phyloP scores from a whole-genome alignment of 2,797 vertebrate species.

The Pitangus sulphuratus region DNA sequence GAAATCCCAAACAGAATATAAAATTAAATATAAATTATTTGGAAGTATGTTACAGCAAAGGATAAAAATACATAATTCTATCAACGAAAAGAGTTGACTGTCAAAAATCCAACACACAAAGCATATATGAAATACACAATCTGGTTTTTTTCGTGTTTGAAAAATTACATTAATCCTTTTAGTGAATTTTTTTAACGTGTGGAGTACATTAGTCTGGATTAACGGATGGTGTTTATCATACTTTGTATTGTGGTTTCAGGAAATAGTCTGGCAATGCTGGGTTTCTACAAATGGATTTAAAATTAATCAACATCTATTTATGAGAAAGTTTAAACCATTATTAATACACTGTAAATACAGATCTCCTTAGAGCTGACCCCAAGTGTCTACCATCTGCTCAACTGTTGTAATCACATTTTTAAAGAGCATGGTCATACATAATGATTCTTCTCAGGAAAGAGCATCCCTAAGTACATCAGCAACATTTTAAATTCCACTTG shows the following conservation, averaged over 20 bases:
- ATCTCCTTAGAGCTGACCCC: slow-evolving; percentile 70
- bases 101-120: slow-evolving; percentile 53
- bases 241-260: slow-evolving; percentile 77
- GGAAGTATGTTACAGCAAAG: slow-evolving; percentile 35
- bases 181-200: slow-evolving; percentile 67
- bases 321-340: slow-evolving; percentile 84
- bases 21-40: slow-evolving; percentile 68
- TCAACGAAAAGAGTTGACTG: slow-evolving; percentile 11
- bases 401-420: slow-evolving; percentile 79
- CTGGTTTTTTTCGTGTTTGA: slow-evolving; percentile 62
- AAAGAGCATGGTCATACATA: slow-evolving; percentile 68
- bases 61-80: slow-evolving; percentile 64
- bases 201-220: slow-evolving; percentile 77
- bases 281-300: slow-evolving; percentile 82
- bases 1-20: slow-evolving; percentile 59
- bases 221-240: slow-evolving; percentile 78
- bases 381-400: slow-evolving; percentile 76
- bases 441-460: slow-evolving; percentile 65
- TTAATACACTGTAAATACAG: slow-evolving; percentile 83
- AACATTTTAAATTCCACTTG: slow-evolving; percentile 69
- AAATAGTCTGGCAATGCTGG: slow-evolving; percentile 79
- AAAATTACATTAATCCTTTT: slow-evolving; percentile 74
- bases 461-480: slow-evolving; percentile 54
- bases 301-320: slow-evolving; percentile 86
- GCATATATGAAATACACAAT: slow-evolving; percentile 51